phyloP scores from a whole-genome alignment of 92 coral and sea anemone species.

The Plumapathes pennacea region DNA sequence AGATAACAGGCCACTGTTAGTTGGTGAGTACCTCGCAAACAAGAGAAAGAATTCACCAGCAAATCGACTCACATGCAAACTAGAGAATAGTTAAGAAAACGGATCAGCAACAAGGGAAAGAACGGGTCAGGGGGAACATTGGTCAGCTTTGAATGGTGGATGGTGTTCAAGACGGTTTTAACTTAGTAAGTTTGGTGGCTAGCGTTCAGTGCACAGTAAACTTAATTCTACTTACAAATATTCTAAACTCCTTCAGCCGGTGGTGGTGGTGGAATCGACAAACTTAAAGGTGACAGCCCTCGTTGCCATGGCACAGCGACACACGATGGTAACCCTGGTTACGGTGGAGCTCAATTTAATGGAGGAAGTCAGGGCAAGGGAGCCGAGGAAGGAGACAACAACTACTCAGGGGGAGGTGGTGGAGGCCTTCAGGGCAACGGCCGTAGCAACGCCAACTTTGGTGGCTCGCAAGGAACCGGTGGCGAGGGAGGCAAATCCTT shows the following conservation, averaged over 20 bases:
- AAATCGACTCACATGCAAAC: too few species aligned
- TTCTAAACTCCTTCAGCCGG: constrained; percentile 34
- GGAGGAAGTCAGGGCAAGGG: constrained; percentile 84
- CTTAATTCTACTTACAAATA: too few species aligned
- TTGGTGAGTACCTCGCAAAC: constrained; percentile 45
- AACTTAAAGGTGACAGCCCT: constrained; percentile 69
- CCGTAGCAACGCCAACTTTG: constrained; percentile 76
- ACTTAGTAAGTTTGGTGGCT: too few species aligned
- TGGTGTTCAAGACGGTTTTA: too few species aligned
- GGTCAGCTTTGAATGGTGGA: too few species aligned
- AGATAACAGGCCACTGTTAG: constrained; percentile 61
- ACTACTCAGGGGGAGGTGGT: constrained; percentile 93
- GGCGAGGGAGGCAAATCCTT: constrained; percentile 86
- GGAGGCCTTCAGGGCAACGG: constrained; percentile 80
- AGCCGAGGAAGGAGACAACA: constrained; percentile 87
- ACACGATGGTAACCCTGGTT: constrained; percentile 72
- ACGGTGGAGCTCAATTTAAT: constrained; percentile 71
- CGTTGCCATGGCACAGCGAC: constrained; percentile 73
- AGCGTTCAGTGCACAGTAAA: too few species aligned
- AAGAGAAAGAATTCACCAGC: too few species aligned
- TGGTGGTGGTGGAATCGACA: constrained; percentile 85
- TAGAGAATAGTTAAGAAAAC: too few species aligned
- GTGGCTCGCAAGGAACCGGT: constrained; percentile 80
- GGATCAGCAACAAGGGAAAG: too few species aligned
- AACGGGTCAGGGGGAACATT: too few species aligned